Percentiles rank a stretch among this genome's conserved stretches.
Conservation (phyloP, 2,797 vertebrate genomes). For the Echiichthys vipera region DNA sequence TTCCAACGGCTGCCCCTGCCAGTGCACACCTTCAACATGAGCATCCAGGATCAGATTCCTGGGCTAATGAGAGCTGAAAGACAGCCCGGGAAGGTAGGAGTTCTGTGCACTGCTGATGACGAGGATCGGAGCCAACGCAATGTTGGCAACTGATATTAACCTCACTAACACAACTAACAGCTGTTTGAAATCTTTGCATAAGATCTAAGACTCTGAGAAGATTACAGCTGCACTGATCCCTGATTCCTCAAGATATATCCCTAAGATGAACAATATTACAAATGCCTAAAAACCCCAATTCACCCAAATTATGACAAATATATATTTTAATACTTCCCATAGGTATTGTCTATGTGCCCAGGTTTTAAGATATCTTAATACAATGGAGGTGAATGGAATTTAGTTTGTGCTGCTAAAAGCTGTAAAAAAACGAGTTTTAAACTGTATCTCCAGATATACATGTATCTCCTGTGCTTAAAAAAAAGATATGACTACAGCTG, state of each 20-base stretch:
- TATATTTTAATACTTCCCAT: neutral
- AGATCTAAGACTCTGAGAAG: neutral
- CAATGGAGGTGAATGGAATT: constrained; percentile 1
- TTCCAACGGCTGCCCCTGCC: constrained; percentile 37
- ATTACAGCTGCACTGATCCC: constrained; percentile 1
- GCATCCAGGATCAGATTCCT: constrained; percentile 21
- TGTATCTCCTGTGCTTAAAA: no score
- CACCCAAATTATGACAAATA: neutral
- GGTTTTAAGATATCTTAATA: neutral
- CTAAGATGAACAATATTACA: neutral
- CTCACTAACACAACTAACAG: constrained; percentile 26
- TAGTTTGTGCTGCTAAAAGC: neutral
- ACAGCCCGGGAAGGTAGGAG: neutral
- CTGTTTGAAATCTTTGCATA: constrained; percentile 28
- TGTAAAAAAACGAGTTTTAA: no score
- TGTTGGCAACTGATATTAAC: constrained; percentile 14
- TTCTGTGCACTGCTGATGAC: neutral
- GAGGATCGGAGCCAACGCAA: constrained; percentile 25
- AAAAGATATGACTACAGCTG: no score
- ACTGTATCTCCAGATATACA: no score
- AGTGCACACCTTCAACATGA: constrained; percentile 34
- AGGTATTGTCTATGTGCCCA: neutral
- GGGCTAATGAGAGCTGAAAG: neutral
- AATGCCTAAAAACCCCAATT: neutral
- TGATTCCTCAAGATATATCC: accelerated